Conservation (phyloP, 2,888 invertebrate species). For the Brenthis ino region DNA sequence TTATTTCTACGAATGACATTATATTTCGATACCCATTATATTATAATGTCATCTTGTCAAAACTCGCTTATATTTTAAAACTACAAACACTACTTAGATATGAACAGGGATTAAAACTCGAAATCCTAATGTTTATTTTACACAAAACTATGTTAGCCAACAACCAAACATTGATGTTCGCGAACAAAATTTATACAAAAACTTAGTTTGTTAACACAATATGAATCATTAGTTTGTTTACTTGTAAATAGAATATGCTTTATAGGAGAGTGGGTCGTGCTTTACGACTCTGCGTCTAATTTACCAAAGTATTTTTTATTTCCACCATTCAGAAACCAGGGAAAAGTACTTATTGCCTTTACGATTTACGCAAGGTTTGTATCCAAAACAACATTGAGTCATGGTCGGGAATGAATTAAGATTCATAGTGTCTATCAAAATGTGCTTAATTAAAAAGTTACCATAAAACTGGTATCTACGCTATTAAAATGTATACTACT, state of each 20-base stretch:
- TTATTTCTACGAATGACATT: no score
- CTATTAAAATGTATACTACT: not conserved
- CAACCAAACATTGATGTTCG: constrained; percentile 2
- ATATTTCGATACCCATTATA: no score
- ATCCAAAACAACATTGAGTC: constrained; percentile 10
- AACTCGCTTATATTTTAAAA: no score
- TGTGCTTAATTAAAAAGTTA: constrained; percentile 9
- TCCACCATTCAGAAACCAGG: constrained; percentile 4
- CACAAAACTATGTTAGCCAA: constrained; percentile 4
- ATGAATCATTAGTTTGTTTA: constrained; percentile 1
- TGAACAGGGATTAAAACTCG: no score
- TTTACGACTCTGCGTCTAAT: constrained; percentile 21
- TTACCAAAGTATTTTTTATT: constrained; percentile 28
- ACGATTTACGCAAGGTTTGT: constrained; percentile 15
- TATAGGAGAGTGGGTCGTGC: constrained; percentile 13
- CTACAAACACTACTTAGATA: no score
- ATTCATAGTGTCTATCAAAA: constrained; percentile 16
- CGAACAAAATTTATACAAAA: constrained; percentile 4
- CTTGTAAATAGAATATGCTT: constrained; percentile 19
- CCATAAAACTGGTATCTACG: not conserved
- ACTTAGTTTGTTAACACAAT: not conserved
- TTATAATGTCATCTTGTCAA: no score
- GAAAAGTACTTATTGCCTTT: constrained; percentile 17
- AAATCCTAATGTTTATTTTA: constrained; percentile 5
- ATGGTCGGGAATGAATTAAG: constrained; percentile 4